A percentile compares a stretch with the other conserved stretches of the same genome.
Conservation (phyloP, 1,140 invertebrate genomes). For the Phthorimaea operculella region DNA sequence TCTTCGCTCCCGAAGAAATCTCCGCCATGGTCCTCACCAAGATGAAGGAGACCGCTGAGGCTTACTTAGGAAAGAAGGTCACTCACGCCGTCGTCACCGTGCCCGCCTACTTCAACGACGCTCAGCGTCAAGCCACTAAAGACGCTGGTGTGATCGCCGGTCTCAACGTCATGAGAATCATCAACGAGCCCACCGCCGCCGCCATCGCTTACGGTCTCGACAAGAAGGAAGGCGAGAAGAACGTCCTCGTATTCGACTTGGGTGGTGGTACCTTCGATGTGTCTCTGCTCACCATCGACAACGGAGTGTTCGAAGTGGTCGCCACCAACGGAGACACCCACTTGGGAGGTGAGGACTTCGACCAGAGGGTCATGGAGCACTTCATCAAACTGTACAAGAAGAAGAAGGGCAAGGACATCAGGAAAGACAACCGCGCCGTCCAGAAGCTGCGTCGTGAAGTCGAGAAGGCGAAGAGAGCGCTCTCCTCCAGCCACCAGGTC, state of each 20-base stretch:
- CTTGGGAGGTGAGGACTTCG: conserved; percentile 98
- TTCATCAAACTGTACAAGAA: conserved; percentile 99
- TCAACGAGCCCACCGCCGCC: conserved; percentile 99
- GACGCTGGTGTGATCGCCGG: conserved; percentile 91
- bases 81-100: conserved; percentile 99
- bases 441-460: conserved; percentile 97
- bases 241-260: conserved; percentile 98
- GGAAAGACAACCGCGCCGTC: conserved; percentile 94
- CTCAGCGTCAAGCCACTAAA: conserved; percentile 97
- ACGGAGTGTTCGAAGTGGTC: conserved; percentile 92
- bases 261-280: conserved; percentile 99
- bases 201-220: conserved; percentile 99
- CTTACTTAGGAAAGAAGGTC: conserved; percentile 95
- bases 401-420: conserved; percentile 98
- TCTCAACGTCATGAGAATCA: conserved; percentile 98
- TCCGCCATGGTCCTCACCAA: conserved; percentile 97
- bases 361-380: conserved; percentile 98
- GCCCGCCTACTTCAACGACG: conserved; percentile 98
- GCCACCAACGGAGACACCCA: conserved; percentile 97
- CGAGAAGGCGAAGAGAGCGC: conserved; percentile 96
- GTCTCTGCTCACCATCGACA: conserved; percentile 98
- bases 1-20: conserved; percentile 97
- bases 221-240: conserved; percentile 99
- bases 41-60: conserved; percentile 99
- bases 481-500: conserved; percentile 95